These are phyloP conservation scores for Pogonophryne albipinna DNA, from an alignment of 2,797 vertebrate species.

Conservation along the genomic window DNA sequence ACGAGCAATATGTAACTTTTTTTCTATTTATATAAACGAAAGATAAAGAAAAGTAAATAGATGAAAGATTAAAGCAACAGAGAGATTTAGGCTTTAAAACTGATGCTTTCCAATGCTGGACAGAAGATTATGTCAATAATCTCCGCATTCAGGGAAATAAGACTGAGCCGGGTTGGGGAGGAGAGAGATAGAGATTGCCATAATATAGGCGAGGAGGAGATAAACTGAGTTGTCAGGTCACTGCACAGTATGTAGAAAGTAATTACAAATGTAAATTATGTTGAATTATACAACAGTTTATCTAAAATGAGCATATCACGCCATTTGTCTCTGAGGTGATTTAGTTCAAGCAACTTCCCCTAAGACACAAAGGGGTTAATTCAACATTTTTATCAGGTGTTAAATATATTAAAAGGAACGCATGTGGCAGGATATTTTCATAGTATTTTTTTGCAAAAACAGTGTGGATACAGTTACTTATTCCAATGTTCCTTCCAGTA, in stretches of 20 bases:
- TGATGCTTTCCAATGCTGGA: slow-evolving; percentile 76
- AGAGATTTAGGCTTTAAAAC: slow-evolving; percentile 62
- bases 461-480: too few species aligned
- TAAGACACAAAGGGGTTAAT: too few species aligned
- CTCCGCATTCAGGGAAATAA: slow-evolving; percentile 65
- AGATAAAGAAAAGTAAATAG: slow-evolving; percentile 7
- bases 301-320: slow-evolving; percentile 5
- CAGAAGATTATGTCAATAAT: slow-evolving; percentile 82
- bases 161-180: slow-evolving; percentile 2
- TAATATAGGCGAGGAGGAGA: slow-evolving; percentile 30
- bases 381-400: neutral
- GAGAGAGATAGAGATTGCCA: slow-evolving; percentile 9
- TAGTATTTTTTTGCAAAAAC: too few species aligned
- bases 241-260: slow-evolving; percentile 26
- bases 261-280: slow-evolving; percentile 66
- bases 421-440: too few species aligned
- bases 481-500: too few species aligned
- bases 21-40: neutral
- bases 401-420: neutral
- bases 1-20: neutral
- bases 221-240: slow-evolving; percentile 29
- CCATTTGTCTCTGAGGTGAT: neutral
- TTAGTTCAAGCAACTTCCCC: neutral
- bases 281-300: slow-evolving; percentile 52
- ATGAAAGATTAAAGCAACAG: slow-evolving; percentile 57